phyloP scores from a whole-genome alignment of 23 tunicate genomes.

The Trididemnum clinides region DNA sequence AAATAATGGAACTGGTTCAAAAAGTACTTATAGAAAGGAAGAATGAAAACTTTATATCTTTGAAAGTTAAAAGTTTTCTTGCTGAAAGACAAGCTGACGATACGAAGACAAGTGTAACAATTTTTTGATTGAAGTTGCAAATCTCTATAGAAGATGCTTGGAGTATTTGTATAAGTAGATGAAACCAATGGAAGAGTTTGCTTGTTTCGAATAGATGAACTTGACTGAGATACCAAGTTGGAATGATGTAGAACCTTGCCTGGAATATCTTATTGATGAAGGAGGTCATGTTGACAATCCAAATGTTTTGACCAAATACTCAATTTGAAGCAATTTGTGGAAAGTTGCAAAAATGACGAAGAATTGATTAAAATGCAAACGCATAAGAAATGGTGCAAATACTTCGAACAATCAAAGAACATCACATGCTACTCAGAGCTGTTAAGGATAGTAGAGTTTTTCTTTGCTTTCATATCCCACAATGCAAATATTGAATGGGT shows the following conservation, averaged over 20 bases:
- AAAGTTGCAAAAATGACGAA: neutral
- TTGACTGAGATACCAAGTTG: conserved; percentile 30
- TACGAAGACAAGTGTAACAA: neutral
- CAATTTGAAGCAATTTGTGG: conserved; percentile 16
- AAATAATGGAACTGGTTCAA: conserved; percentile 23
- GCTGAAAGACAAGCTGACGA: conserved; percentile 30
- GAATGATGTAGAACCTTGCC: conserved; percentile 27
- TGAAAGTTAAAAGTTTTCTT: conserved; percentile 31
- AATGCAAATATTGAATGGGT: conserved; percentile 1
- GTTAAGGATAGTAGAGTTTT: conserved; percentile 1
- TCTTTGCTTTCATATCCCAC: conserved; percentile 19
- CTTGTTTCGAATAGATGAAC: conserved; percentile 30
- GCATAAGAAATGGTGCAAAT: conserved; percentile 17
- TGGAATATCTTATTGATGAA: conserved; percentile 36
- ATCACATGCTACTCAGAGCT: conserved; percentile 4
- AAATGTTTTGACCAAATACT: neutral
- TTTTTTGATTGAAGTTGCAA: conserved; percentile 32
- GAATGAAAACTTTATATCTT: conserved; percentile 34
- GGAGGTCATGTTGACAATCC: neutral
- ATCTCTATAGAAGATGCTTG: conserved; percentile 37
- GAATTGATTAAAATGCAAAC: conserved; percentile 9
- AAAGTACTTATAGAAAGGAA: conserved; percentile 26
- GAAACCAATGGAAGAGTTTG: conserved; percentile 46
- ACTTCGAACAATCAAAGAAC: neutral
- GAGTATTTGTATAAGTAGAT: conserved; percentile 31